Evolutionary conservation across 1,140 invertebrate species (phyloP).

Genomic region (Conopomorpha cramerella): DNA sequence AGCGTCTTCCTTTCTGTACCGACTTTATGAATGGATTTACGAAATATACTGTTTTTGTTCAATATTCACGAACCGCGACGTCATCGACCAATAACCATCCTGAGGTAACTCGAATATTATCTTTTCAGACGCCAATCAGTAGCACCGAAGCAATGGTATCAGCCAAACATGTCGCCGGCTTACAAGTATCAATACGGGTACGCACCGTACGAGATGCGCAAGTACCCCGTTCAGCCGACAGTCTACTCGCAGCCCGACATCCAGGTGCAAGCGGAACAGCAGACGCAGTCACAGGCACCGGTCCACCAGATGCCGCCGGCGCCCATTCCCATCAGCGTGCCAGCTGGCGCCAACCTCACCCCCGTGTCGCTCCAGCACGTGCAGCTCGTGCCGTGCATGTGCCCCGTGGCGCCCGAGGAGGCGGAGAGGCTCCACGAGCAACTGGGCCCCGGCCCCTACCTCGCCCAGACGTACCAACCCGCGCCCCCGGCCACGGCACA

Average conservation of each 20-base stretch:
- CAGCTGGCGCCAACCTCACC: conserved; percentile 50
- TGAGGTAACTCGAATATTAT: no score
- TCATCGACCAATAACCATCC: no score
- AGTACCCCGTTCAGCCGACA: no score
- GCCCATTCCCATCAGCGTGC: conserved; percentile 56
- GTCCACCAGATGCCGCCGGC: conserved; percentile 29
- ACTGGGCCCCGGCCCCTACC: conserved; percentile 41
- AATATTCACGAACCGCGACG: no score
- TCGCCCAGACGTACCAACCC: conserved; percentile 40
- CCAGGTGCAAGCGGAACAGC: conserved; percentile 23
- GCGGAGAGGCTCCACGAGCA: conserved; percentile 52
- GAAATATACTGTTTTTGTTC: no score
- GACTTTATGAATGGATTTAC: no score
- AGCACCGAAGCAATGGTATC: conserved; percentile 30
- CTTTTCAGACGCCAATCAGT: conserved; percentile 30
- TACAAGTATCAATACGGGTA: conserved; percentile 53
- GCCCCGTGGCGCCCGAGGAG: conserved; percentile 57
- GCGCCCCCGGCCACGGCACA: conserved; percentile 24
- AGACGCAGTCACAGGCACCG: conserved; percentile 29
- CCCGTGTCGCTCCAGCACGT: conserved; percentile 57
- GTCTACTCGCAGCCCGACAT: no score
- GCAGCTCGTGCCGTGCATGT: conserved; percentile 61
- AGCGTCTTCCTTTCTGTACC: no score
- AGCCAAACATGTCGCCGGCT: conserved; percentile 24
- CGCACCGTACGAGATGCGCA: conserved; percentile 39